These are phyloP conservation scores for Carassius auratus DNA, from an alignment of 2,113 vertebrate species.

Conservation along the genomic window DNA sequence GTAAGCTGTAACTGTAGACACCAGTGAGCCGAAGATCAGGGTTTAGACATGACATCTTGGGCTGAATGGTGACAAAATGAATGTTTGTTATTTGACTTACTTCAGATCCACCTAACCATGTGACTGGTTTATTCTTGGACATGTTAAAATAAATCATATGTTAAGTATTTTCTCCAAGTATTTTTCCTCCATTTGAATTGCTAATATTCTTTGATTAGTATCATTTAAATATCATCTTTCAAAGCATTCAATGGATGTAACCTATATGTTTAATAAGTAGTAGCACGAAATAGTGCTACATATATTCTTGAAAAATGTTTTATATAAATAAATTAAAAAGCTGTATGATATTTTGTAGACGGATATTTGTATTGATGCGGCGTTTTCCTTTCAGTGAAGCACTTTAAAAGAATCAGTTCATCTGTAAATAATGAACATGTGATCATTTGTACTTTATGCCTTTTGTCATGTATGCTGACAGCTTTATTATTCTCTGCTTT, in stretches of 20 bases:
- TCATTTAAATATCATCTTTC: not conserved
- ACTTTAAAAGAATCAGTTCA: constrained; percentile 36
- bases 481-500: not conserved
- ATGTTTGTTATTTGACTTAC: not conserved
- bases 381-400: constrained; percentile 8
- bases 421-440: constrained; percentile 41
- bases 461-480: not conserved
- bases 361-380: not conserved
- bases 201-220: not conserved
- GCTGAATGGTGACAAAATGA: not conserved
- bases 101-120: not conserved
- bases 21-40: constrained; percentile 15
- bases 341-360: constrained; percentile 1
- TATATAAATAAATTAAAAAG: constrained; percentile 1
- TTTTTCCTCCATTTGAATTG: constrained; percentile 12
- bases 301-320: not conserved
- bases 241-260: not conserved
- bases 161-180: not conserved
- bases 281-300: not conserved
- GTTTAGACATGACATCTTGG: not conserved
- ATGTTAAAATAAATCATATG: not conserved
- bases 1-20: too few relatives aligned
- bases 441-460: not conserved
- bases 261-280: not conserved
- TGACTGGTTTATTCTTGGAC: not conserved